Percentiles rank a stretch among this genome's conserved stretches.
Conservation (phyloP, 2,888 invertebrate genomes). For the Pristionchus arcanus region DNA sequence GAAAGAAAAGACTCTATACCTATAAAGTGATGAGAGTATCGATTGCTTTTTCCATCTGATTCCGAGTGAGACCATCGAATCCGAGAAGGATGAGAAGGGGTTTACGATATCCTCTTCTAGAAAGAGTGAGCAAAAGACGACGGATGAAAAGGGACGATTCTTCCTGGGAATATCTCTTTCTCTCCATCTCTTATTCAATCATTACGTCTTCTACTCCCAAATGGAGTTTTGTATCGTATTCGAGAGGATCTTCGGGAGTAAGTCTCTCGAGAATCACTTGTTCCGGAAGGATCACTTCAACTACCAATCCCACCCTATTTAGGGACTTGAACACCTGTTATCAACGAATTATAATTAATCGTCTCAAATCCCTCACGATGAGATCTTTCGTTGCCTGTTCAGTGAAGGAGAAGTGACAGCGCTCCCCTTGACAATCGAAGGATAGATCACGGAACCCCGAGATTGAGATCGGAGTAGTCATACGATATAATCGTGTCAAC, state of each 20-base stretch:
- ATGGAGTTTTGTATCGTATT: constrained; percentile 71
- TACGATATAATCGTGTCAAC: constrained; percentile 33
- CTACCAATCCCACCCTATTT: constrained; percentile 69
- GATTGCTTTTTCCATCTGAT: constrained; percentile 64
- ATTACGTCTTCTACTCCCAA: constrained; percentile 69
- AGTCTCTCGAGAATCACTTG: constrained; percentile 59
- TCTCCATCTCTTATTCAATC: background rate
- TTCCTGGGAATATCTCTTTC: constrained; percentile 57
- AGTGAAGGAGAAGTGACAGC: constrained; percentile 67
- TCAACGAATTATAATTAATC: background rate
- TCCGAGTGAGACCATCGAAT: constrained; percentile 67
- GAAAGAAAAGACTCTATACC: background rate
- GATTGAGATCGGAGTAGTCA: constrained; percentile 30
- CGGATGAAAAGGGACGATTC: constrained; percentile 68
- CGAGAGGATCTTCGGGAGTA: constrained; percentile 59
- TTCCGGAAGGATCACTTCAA: constrained; percentile 71
- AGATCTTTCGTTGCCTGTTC: constrained; percentile 68
- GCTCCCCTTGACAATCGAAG: constrained; percentile 61
- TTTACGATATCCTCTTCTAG: constrained; percentile 30
- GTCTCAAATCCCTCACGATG: constrained; percentile 59
- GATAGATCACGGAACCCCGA: constrained; percentile 62
- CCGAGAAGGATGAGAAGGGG: constrained; percentile 60
- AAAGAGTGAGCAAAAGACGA: constrained; percentile 62
- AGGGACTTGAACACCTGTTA: constrained; percentile 64
- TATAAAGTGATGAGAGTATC: constrained; percentile 58